Conservation (phyloP, 2,797 vertebrate species). For the Pangasius mekongensis region DNA sequence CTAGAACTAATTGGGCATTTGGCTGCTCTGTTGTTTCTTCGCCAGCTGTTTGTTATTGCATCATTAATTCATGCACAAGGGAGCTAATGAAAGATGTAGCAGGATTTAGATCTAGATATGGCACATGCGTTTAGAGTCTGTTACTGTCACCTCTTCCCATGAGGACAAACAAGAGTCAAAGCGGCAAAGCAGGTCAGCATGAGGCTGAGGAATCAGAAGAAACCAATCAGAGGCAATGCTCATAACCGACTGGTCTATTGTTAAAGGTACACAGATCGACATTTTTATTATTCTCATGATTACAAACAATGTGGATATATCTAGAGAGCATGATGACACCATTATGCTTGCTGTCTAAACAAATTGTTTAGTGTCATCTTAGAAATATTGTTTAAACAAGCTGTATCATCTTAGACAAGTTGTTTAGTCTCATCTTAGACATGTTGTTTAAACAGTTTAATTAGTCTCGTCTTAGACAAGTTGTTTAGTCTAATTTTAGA, state of each 20-base stretch:
- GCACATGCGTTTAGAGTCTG: neutral
- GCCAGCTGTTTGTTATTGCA: constrained; percentile 17
- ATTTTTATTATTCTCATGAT: neutral
- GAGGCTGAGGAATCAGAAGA: neutral
- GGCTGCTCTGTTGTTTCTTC: constrained; percentile 15
- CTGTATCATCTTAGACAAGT: neutral
- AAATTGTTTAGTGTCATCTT: neutral
- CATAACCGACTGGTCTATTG: neutral
- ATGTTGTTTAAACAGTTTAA: neutral
- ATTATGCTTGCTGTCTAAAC: neutral
- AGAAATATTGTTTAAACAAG: neutral
- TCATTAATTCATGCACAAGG: constrained; percentile 29
- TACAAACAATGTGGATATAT: neutral
- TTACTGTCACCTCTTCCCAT: neutral
- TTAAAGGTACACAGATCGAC: neutral
- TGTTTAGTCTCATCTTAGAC: neutral
- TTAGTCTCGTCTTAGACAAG: neutral
- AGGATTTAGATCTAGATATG: neutral
- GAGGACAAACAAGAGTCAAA: neutral
- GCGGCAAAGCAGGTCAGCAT: neutral
- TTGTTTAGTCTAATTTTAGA: neutral
- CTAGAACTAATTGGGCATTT: constrained; percentile 29
- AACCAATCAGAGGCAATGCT: neutral
- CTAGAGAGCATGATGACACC: neutral
- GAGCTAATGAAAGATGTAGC: neutral